A percentile compares a stretch with the other conserved stretches of the same genome.
phyloP scores from a whole-genome alignment of 2,888 invertebrate genomes.

The Liodrosophila aerea region DNA sequence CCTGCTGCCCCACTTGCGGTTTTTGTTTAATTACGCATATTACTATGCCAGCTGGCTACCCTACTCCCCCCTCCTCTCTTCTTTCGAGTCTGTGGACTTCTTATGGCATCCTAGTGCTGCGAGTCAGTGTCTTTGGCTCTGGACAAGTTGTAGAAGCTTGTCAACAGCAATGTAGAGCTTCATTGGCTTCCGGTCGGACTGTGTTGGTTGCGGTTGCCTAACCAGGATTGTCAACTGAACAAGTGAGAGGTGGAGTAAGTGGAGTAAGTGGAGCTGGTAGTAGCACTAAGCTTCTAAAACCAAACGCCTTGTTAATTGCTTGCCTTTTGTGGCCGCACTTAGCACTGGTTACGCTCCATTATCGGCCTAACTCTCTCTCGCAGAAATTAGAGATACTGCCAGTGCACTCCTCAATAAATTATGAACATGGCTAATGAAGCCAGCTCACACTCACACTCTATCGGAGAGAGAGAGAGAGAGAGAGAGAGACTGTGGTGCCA shows the following conservation, averaged over 20 bases:
- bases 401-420: constrained; percentile 53
- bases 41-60: constrained; percentile 30
- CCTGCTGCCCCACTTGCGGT: constrained; percentile 69
- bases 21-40: constrained; percentile 77
- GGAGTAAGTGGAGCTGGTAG: neutral
- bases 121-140: constrained; percentile 58
- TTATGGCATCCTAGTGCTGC: constrained; percentile 58
- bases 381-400: constrained; percentile 60
- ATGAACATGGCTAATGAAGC: constrained; percentile 56
- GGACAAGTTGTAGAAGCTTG: constrained; percentile 41
- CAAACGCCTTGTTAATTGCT: constrained; percentile 72
- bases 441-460: too few species aligned
- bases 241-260: neutral
- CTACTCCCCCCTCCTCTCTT: constrained; percentile 6
- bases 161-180: constrained; percentile 55
- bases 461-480: too few species aligned
- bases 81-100: constrained; percentile 9
- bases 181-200: constrained; percentile 41
- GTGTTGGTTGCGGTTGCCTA: constrained; percentile 48
- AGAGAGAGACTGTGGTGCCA: too few species aligned
- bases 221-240: constrained; percentile 51
- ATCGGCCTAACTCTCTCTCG: constrained; percentile 21
- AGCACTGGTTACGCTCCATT: constrained; percentile 41
- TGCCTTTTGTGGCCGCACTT: constrained; percentile 58
- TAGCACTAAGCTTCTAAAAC: constrained; percentile 36